Conservation (phyloP, 2,113 vertebrate species). For the Mobula hypostoma region DNA sequence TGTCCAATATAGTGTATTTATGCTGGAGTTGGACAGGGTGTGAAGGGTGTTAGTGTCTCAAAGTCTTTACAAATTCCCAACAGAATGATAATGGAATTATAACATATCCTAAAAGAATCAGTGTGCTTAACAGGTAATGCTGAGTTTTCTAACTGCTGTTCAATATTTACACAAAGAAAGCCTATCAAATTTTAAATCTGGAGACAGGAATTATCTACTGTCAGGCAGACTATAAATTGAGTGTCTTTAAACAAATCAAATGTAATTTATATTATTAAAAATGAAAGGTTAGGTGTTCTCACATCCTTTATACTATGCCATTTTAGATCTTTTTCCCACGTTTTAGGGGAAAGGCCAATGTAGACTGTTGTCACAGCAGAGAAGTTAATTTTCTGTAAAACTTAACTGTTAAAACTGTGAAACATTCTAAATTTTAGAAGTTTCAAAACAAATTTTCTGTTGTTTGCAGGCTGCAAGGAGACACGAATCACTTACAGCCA, state of each 20-base stretch:
- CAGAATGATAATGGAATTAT: too few relatives aligned
- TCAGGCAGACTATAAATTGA: not conserved
- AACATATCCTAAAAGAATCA: not conserved
- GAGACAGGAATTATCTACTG: too few relatives aligned
- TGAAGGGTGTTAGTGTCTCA: too few relatives aligned
- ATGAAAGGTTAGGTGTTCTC: not conserved
- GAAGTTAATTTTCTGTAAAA: not conserved
- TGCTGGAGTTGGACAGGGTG: too few relatives aligned
- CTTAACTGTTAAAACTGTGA: not conserved
- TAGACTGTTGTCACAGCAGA: not conserved
- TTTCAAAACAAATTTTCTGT: slow-evolving; percentile 27
- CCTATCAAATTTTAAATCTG: too few relatives aligned
- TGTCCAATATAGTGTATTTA: too few relatives aligned
- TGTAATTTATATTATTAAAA: not conserved
- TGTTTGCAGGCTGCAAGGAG: slow-evolving; percentile 62
- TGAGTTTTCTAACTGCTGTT: too few relatives aligned
- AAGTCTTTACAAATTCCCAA: too few relatives aligned
- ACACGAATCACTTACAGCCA: slow-evolving; percentile 59
- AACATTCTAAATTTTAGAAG: too few relatives aligned
- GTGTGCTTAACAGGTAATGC: not conserved
- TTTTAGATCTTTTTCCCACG: not conserved
- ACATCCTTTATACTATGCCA: not conserved
- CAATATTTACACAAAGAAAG: too few relatives aligned
- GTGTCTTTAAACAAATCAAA: not conserved
- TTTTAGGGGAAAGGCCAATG: not conserved